Base-by-base conservation (phyloP, 2,113 vertebrate genomes). In the Myrmecophaga tridactyla region DNA sequence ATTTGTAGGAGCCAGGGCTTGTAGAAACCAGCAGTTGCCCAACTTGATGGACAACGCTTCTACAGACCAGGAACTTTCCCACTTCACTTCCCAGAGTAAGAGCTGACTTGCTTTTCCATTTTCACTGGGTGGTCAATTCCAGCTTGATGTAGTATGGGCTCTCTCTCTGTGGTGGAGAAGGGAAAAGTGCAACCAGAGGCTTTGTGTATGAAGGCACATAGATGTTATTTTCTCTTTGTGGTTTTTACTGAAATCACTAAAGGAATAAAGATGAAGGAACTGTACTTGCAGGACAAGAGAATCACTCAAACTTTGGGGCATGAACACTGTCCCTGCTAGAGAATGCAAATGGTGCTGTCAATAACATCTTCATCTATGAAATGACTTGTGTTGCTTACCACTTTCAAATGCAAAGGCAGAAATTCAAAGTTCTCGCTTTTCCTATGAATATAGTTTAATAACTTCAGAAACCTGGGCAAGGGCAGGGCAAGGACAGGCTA, bases 341-440 rank as follows among this genome's bases (percentile, higher is more conserved):
- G 36, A 89, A 86, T 9, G 29, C 69, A 75, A 62, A 14, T 9
- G 10, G 51, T 63, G 51, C 84, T 31, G 13, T 18, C 27, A 46
- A 23, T 12, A n/a, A 62, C 60, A 43, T 67, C 60, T 34, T 90
- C 48, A 87, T 12, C 43, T 31, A 4, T 13, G 25, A 25, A n/a
- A 83, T 63, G 41, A 36, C 18, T 69, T 17, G n/a, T 10, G 12
- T 34, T 77, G 29, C 34, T 56, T 15, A 89, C 13, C 31, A 63
- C 48, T 73, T 27, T 91, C 31, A 83, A 92, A 77, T n/a, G n/a
- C 73, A 94, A 65, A 51, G 76, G 73, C 48, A 75, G 34, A 93
- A 92, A 83, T 21, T 86, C 85, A 48, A 85, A 90, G 46, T 9
- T 69, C 29, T 69, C 13, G n/a, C 11, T 69, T 88, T 58, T 58